These are phyloP conservation scores for Oophaga sylvatica DNA, from an alignment of 2,797 vertebrate species.

Conservation along the genomic window DNA sequence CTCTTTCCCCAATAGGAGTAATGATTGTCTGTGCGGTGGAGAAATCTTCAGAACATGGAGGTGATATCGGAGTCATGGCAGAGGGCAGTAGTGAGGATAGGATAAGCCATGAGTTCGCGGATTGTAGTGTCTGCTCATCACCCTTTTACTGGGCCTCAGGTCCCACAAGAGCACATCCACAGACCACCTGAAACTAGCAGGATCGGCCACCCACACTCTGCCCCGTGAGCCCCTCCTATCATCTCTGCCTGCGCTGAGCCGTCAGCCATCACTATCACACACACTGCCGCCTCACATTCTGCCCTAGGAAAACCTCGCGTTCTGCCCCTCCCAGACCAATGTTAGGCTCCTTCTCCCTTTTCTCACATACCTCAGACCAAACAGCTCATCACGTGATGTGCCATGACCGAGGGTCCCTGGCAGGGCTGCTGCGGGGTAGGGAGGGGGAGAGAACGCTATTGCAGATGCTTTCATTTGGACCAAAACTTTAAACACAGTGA, in stretches of 20 bases:
- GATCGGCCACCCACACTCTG: constrained; percentile 72
- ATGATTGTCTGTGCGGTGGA: not conserved
- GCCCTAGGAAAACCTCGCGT: constrained; percentile 47
- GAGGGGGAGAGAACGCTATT: not conserved
- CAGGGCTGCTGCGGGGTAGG: constrained; percentile 40
- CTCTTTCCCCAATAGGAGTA: constrained; percentile 13
- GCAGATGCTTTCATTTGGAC: constrained; percentile 1
- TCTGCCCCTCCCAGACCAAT: constrained; percentile 53
- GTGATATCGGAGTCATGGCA: not conserved
- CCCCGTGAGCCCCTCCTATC: constrained; percentile 68
- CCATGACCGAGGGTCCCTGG: constrained; percentile 57
- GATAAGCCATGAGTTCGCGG: constrained; percentile 30
- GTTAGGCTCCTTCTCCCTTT: constrained; percentile 57
- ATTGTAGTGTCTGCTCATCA: constrained; percentile 62
- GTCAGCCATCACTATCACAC: constrained; percentile 60
- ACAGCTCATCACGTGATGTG: constrained; percentile 54
- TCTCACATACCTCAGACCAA: constrained; percentile 70
- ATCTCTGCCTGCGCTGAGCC: constrained; percentile 56
- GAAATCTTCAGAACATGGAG: not conserved
- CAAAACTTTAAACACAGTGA: constrained; percentile 6
- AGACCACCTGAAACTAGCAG: constrained; percentile 73
- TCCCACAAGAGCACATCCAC: constrained; percentile 66
- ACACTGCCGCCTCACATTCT: constrained; percentile 55
- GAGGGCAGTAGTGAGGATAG: not conserved
- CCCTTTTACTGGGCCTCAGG: constrained; percentile 73